phyloP scores from a whole-genome alignment of 1,140 invertebrate species.

The Drosophila tsacasi region DNA sequence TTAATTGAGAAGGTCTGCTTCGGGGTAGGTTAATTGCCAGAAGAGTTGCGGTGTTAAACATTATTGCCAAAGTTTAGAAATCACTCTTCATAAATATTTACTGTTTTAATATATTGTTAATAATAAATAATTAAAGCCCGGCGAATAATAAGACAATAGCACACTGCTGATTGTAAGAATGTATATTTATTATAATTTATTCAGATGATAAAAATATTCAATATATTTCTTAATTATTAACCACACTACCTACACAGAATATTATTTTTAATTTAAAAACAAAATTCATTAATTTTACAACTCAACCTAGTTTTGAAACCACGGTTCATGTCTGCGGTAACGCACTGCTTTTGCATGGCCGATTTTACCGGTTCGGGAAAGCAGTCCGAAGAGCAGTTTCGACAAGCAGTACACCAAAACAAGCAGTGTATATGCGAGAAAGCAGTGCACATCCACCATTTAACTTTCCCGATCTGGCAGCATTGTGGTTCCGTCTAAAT shows the following conservation, averaged over 20 bases:
- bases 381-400: not conserved
- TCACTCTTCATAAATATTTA: not conserved
- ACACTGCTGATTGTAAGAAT: fast-evolving
- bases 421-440: not conserved
- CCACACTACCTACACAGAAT: too few relatives aligned
- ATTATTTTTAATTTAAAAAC: not conserved
- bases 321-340: not conserved
- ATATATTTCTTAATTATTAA: not conserved
- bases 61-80: not conserved
- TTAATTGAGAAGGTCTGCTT: conserved; percentile 13
- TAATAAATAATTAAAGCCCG: not conserved
- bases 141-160: not conserved
- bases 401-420: not conserved
- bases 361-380: not conserved
- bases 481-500: not conserved
- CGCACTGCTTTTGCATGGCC: not conserved
- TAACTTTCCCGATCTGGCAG: not conserved
- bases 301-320: not conserved
- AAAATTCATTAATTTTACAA: not conserved
- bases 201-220: not conserved
- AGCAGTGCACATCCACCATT: not conserved
- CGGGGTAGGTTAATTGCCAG: conserved; percentile 11
- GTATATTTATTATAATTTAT: not conserved
- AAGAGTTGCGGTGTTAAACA: not conserved
- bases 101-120: not conserved